phyloP scores from a whole-genome alignment of 2,113 vertebrate species.

The Dermatemys mawii region DNA sequence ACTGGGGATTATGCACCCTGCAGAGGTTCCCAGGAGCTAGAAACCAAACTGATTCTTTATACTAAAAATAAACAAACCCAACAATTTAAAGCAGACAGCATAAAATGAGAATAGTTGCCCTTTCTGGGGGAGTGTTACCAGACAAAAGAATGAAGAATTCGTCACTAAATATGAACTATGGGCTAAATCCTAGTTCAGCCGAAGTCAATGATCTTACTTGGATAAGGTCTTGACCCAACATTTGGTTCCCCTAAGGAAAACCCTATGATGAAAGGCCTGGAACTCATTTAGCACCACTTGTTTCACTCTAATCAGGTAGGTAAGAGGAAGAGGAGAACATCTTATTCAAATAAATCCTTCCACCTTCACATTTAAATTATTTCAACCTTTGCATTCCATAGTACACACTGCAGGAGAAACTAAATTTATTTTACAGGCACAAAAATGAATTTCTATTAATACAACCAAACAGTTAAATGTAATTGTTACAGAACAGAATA shows the following conservation, averaged over 20 bases:
- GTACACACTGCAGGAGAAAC: not conserved
- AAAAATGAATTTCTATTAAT: not conserved
- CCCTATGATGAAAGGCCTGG: not conserved
- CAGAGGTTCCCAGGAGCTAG: not conserved
- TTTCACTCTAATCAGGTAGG: not conserved
- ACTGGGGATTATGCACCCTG: not conserved
- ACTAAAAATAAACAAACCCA: not conserved
- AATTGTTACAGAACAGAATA: not conserved
- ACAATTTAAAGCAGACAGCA: not conserved
- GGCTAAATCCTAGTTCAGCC: not conserved
- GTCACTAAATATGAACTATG: too few relatives aligned
- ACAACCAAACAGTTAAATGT: not conserved
- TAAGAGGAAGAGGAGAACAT: not conserved
- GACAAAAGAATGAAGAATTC: not conserved
- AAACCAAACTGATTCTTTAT: not conserved
- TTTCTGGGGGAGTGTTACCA: not conserved
- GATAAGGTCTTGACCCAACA: not conserved
- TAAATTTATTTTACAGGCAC: not conserved
- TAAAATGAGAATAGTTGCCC: fast-evolving
- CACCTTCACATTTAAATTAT: not conserved
- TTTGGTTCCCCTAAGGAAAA: not conserved
- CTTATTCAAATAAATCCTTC: not conserved
- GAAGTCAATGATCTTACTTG: not conserved
- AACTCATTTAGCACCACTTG: not conserved
- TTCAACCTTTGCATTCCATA: not conserved